Evolutionary conservation across 2,797 vertebrate species (phyloP).

Genomic region (Heterohyrax brucei): DNA sequence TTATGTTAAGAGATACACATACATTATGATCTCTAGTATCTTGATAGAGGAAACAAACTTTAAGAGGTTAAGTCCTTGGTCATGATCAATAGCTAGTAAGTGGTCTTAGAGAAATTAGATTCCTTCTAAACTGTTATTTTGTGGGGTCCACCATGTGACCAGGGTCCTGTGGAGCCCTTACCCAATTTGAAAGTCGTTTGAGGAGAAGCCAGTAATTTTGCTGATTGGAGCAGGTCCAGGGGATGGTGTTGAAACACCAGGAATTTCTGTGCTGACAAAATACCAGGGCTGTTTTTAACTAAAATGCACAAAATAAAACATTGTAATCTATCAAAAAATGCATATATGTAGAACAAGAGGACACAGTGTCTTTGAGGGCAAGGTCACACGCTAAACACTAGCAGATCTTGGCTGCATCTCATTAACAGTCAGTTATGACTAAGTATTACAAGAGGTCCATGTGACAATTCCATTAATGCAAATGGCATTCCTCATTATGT

Average conservation of each 20-base stretch:
- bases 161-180: not conserved
- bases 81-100: not conserved
- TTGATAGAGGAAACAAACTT: not conserved
- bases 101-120: not conserved
- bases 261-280: conserved; percentile 58
- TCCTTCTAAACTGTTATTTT: not conserved
- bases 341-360: conserved; percentile 47
- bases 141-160: not conserved
- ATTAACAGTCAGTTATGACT: conserved; percentile 83
- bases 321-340: conserved; percentile 20
- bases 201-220: conserved; percentile 44
- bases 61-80: not conserved
- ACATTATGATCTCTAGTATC: conserved; percentile 49
- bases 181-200: conserved; percentile 4
- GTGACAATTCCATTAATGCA: conserved; percentile 65
- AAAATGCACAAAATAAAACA: conserved; percentile 64
- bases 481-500: conserved; percentile 63
- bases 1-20: not conserved
- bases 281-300: conserved; percentile 29
- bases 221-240: not conserved
- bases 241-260: not conserved
- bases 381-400: conserved; percentile 67
- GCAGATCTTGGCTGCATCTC: conserved; percentile 79
- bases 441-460: conserved; percentile 54
- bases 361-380: conserved; percentile 73